Percentiles rank a stretch among this genome's conserved stretches.
Conservation (phyloP, 2,888 invertebrate genomes). For the Tiphia femorata region DNA sequence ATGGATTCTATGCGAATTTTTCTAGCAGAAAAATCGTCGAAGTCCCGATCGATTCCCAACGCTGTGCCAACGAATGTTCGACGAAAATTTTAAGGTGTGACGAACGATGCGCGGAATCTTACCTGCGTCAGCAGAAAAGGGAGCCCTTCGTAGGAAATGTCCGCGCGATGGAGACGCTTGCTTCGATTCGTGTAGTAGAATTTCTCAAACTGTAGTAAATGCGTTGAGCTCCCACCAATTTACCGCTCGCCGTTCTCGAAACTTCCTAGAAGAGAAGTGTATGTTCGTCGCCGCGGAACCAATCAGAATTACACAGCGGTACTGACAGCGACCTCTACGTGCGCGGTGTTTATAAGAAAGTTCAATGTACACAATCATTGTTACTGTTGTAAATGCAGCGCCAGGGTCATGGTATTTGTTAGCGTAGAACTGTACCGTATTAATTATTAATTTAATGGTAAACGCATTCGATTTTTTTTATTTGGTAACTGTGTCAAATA, state of each 20-base stretch:
- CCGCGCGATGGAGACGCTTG: slow-evolving; percentile 24
- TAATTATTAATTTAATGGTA: too few relatives aligned
- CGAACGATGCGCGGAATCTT: too few relatives aligned
- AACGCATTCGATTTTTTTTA: too few relatives aligned
- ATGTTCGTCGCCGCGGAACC: slow-evolving; percentile 44
- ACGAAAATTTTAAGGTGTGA: too few relatives aligned
- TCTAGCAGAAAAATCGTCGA: slow-evolving; percentile 24
- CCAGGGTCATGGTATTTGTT: neutral
- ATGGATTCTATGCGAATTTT: slow-evolving; percentile 3
- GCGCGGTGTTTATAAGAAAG: slow-evolving; percentile 30
- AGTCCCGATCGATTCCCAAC: neutral
- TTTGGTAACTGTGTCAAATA: too few relatives aligned
- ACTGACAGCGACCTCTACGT: slow-evolving; percentile 14
- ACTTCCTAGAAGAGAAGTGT: slow-evolving; percentile 57
- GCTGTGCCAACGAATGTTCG: slow-evolving; percentile 16
- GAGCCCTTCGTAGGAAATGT: slow-evolving; percentile 25
- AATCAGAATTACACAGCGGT: slow-evolving; percentile 34
- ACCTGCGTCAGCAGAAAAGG: slow-evolving; percentile 40
- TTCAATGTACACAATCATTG: neutral
- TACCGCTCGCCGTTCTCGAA: slow-evolving; percentile 55
- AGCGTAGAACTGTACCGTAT: too few relatives aligned
- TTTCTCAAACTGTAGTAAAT: slow-evolving; percentile 37
- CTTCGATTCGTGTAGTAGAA: slow-evolving; percentile 27
- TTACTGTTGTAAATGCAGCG: slow-evolving; percentile 15
- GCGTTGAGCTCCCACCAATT: slow-evolving; percentile 39